Evolutionary conservation across 2,888 invertebrate species (phyloP), one percentile per base, ranked within the genome.

Genomic region (Polydrusus tereticollis): DNA sequence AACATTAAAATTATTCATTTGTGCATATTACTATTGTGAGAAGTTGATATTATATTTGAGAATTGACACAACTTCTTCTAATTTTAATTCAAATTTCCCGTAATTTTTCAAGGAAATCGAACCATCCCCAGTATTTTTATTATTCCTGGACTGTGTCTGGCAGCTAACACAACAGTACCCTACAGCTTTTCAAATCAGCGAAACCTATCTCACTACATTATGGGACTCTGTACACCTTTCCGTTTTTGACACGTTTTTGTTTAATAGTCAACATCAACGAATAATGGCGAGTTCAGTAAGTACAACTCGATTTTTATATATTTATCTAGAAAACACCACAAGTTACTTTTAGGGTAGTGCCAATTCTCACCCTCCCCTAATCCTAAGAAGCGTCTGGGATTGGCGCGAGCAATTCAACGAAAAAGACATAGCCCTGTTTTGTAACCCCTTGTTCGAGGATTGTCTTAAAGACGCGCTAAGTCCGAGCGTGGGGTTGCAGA

Each of bases 111-210:
- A 75, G 75, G 89, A 87, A 73, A 85, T 90, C 68, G 91, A 89
- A 74, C 89, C 93, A 86, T 92, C 95, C 58, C 98, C 98, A 0
- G 87, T 98, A 59, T 94, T 98, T 84, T 89, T 98, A 55, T 87
- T 98, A 58, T 98, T 95, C 86, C 89, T 99, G 78, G 98, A 99
- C 86, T 95, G 96, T 85, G 92, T 93, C 65, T 97, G 96, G 95
- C 98, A 98, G 87, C 87, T 98, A 62, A 86, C 92, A 78, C 91
- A 92, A 78, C 97, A 98, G 87, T 96, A 92, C 86, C 97, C 97
- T 0, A 89, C 92, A 0, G 91, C 93, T 78, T 97, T 98, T 86
- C 95, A 97, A 86, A 96, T 95, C 87, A 93, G 95, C 16, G 96
- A 97, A 86, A 95, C 94, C 0, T 97, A 96, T 86, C 89, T 99